phyloP scores from a whole-genome alignment of 2,797 vertebrate genomes.

The Pseudochirops cupreus region DNA sequence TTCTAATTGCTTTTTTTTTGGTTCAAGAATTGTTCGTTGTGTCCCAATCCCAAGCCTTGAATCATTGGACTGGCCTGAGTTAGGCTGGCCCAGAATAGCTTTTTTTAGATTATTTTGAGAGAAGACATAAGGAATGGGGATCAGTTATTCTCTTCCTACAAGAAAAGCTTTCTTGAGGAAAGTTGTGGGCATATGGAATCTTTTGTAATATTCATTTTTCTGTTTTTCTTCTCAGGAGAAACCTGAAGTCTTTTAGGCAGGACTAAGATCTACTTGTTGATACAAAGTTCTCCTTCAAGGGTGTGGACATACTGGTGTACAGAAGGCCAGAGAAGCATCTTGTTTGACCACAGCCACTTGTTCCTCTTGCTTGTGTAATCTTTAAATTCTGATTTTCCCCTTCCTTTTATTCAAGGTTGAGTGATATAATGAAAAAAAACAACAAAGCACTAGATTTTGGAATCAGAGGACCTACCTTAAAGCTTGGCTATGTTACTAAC shows the following conservation, averaged over 20 bases:
- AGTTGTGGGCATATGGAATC: neutral
- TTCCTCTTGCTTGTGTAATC: neutral
- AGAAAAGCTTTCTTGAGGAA: neutral
- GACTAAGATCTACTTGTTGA: neutral
- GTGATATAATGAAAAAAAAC: neutral
- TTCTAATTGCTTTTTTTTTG: neutral
- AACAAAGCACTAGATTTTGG: neutral
- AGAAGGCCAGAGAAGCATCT: neutral
- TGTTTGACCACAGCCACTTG: neutral
- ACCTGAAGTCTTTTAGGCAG: neutral
- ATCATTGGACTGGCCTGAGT: neutral
- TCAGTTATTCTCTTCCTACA: neutral
- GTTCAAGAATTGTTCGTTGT: neutral
- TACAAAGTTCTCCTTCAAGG: neutral
- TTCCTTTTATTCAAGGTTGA: neutral
- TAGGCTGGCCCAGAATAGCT: neutral
- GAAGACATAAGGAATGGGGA: neutral
- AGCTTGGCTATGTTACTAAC: neutral
- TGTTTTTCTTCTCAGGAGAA: neutral
- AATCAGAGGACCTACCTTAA: neutral
- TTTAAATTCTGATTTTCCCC: neutral
- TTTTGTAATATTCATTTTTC: neutral
- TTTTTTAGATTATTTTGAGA: neutral
- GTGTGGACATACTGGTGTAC: neutral
- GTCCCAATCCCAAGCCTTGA: neutral